These are phyloP conservation scores for Acleris holmiana DNA, from an alignment of 2,888 invertebrate species.

Conservation along the genomic window DNA sequence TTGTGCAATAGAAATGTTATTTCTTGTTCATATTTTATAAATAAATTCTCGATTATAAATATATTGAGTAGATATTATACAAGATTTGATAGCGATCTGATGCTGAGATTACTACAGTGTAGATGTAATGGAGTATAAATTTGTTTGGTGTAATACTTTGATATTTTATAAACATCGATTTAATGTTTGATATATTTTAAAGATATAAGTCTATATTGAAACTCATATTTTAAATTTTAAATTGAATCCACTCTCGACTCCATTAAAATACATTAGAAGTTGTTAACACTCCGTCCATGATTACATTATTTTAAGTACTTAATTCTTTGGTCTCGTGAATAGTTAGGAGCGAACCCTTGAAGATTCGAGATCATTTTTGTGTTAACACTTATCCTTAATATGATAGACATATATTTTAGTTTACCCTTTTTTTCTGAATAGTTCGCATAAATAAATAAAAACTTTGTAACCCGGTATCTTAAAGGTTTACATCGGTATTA, in stretches of 20 bases:
- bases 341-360: slow-evolving; percentile 36
- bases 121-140: slow-evolving; percentile 58
- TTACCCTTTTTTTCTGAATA: slow-evolving; percentile 12
- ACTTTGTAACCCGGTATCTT: neutral
- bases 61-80: slow-evolving; percentile 59
- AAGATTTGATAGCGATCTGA: slow-evolving; percentile 74
- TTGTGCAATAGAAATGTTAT: slow-evolving; percentile 82
- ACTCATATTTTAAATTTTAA: slow-evolving; percentile 3
- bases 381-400: slow-evolving; percentile 38
- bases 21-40: slow-evolving; percentile 73
- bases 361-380: slow-evolving; percentile 34
- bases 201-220: neutral
- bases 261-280: slow-evolving; percentile 45
- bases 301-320: slow-evolving; percentile 77
- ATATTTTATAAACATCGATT: slow-evolving; percentile 19
- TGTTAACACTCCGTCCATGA: slow-evolving; percentile 79
- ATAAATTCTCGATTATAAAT: slow-evolving; percentile 50
- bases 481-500: slow-evolving; percentile 1
- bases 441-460: slow-evolving; percentile 1
- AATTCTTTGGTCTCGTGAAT: slow-evolving; percentile 64
- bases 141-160: slow-evolving; percentile 48
- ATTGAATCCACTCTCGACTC: slow-evolving; percentile 8
- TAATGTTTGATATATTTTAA: too few species aligned
- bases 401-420: slow-evolving; percentile 26
- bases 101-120: slow-evolving; percentile 77